Evolutionary conservation across 2,888 invertebrate genomes (phyloP).

Genomic region (Euplagia quadripunctaria): DNA sequence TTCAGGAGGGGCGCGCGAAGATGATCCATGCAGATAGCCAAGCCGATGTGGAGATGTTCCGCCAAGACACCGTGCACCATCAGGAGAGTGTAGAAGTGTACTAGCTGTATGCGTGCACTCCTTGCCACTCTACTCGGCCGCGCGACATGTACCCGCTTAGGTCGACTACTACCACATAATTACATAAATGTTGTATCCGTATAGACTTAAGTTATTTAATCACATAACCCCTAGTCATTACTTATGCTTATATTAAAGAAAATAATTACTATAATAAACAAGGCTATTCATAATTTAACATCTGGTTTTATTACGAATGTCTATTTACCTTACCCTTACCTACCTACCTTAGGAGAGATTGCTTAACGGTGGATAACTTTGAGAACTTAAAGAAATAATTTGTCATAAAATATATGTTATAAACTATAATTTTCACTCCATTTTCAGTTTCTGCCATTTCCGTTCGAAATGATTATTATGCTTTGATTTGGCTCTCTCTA

Average conservation of each 20-base stretch:
- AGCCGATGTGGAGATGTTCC: slow-evolving; percentile 91
- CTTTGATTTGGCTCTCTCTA: not conserved
- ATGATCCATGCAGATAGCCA: slow-evolving; percentile 90
- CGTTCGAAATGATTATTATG: too few relatives aligned
- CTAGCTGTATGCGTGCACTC: slow-evolving; percentile 48
- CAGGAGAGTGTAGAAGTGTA: slow-evolving; percentile 86
- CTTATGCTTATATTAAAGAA: slow-evolving; percentile 7
- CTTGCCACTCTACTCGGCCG: not conserved
- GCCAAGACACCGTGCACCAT: slow-evolving; percentile 89
- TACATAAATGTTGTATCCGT: not conserved
- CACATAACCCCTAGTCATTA: slow-evolving; percentile 1
- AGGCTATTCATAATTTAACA: not conserved
- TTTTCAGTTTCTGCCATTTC: not conserved
- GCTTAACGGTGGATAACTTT: not conserved
- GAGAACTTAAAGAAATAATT: not conserved
- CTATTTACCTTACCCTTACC: not conserved
- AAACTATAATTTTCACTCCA: not conserved
- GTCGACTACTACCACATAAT: not conserved
- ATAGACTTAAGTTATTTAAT: slow-evolving; percentile 4
- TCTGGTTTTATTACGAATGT: not conserved
- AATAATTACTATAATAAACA: not conserved
- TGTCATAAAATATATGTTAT: not conserved
- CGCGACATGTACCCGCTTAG: not conserved
- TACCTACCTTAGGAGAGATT: not conserved
- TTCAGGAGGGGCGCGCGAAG: slow-evolving; percentile 83